Evolutionary conservation across 2,888 invertebrate genomes (phyloP).

Genomic region (Hypercompe scribonia): DNA sequence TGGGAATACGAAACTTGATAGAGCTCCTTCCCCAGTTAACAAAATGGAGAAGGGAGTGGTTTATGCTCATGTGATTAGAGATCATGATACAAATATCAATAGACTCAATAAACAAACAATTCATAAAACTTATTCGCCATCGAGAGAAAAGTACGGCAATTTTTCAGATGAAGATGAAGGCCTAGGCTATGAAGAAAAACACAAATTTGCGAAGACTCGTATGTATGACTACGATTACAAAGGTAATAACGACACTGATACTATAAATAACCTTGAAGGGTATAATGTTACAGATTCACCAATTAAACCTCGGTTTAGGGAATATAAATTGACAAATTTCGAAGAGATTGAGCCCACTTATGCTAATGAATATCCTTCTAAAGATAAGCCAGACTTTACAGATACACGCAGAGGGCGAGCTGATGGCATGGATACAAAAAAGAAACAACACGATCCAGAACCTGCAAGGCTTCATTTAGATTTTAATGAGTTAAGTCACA

Average conservation of each 20-base stretch:
- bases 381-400: conserved; percentile 70
- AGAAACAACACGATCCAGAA: conserved; percentile 80
- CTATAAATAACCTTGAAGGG: conserved; percentile 73
- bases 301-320: conserved; percentile 88
- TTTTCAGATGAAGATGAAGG: conserved; percentile 93
- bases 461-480: conserved; percentile 73
- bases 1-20: conserved; percentile 80
- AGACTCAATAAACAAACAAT: conserved; percentile 78
- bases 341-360: conserved; percentile 84
- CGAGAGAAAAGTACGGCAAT: conserved; percentile 82
- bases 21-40: conserved; percentile 79
- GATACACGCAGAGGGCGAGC: conserved; percentile 86
- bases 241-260: conserved; percentile 78
- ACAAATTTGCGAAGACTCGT: conserved; percentile 71
- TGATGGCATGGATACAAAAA: conserved; percentile 89
- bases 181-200: conserved; percentile 90
- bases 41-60: conserved; percentile 88
- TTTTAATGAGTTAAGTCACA: conserved; percentile 89
- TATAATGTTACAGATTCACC: conserved; percentile 86
- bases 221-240: conserved; percentile 81
- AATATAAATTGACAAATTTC: conserved; percentile 85
- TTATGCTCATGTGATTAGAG: conserved; percentile 91
- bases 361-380: conserved; percentile 73
- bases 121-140: conserved; percentile 82
- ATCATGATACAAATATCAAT: conserved; percentile 65